These are phyloP conservation scores for Limenitis camilla DNA, from an alignment of 2,888 invertebrate genomes.

Conservation along the genomic window DNA sequence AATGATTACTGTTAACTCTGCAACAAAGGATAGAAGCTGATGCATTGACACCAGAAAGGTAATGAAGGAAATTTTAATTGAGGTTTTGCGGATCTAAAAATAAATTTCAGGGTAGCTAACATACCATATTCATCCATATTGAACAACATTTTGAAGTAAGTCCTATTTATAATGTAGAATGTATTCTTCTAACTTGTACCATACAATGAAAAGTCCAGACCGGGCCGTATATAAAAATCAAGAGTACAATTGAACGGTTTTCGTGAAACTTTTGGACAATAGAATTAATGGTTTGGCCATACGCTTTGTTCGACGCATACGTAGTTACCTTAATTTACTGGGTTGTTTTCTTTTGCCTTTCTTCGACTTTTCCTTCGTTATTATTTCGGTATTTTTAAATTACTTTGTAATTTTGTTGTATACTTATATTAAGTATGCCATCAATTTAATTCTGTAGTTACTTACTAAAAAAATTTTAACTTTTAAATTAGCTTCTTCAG, in stretches of 20 bases:
- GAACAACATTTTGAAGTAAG: too few species aligned
- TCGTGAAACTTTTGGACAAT: conserved; percentile 29
- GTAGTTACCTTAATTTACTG: conserved; percentile 17
- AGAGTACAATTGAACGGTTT: conserved; percentile 27
- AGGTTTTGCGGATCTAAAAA: too few species aligned
- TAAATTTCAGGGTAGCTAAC: too few species aligned
- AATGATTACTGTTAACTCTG: too few species aligned
- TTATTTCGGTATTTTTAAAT: background rate
- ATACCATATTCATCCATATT: too few species aligned
- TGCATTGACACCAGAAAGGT: background rate
- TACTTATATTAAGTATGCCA: too few species aligned
- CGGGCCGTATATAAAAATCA: conserved; percentile 29
- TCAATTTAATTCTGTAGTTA: too few species aligned
- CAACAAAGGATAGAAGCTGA: background rate
- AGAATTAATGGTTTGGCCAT: conserved; percentile 27
- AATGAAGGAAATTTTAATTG: too few species aligned
- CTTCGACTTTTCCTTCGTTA: conserved; percentile 1
- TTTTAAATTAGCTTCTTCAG: too few species aligned
- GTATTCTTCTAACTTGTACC: conserved; percentile 13
- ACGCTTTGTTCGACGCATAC: conserved; percentile 17
- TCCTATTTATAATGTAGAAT: too few species aligned
- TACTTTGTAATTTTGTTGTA: background rate
- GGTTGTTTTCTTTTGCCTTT: conserved; percentile 8
- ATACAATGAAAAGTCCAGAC: conserved; percentile 24
- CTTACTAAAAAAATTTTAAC: too few species aligned